Evolutionary conservation across 2,797 vertebrate genomes (phyloP), one percentile per base, ranked within the genome.

Genomic region (Xyrichtys novacula): DNA sequence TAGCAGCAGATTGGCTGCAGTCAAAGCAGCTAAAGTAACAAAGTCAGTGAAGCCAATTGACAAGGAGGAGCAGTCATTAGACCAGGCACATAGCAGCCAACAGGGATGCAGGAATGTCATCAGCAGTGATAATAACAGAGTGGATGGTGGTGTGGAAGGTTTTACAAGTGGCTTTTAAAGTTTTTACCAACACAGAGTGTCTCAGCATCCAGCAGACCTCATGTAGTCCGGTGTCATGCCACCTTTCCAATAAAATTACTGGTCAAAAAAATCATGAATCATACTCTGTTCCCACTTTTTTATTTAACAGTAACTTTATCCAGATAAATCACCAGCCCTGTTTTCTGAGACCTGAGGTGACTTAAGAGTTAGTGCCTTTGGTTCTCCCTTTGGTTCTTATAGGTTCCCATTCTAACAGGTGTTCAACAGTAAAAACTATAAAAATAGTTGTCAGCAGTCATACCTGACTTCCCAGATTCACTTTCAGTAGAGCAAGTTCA

Each of bases 401-500:
- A 9, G 4, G 3, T 22, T 6, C n/a, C 19, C 12, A 20, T 43
- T 11, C 10, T 7, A 1, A 12, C 2, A 6, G 34, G 1, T 20
- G 6, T n/a, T 17, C 12, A n/a, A 55, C 22, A 40, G 25, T 14
- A n/a, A 5, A 12, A 19, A 55, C 16, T 2, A 15, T 57, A 19
- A 9, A 42, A 29, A 42, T 29, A 57, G 54, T 12, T 15, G 23
- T 29, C 11, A 57, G 36, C 15, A 20, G 54, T 20, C 6, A 6
- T 43, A 29, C 54, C 38, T 57, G 28, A 57, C 19, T 44, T 43
- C 7, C 40, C 26, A 57, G 26, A 4, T 40, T 10, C 5, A 3
- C 19, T 11, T 15, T 57, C 28, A 32, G 28, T 42, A 44, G 48
- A 64, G 39, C 39, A 14, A 43, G 29, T 55, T 46, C 23, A 20